Base-by-base conservation (phyloP, 2,113 vertebrate species). In the Tachuris rubrigastra region DNA sequence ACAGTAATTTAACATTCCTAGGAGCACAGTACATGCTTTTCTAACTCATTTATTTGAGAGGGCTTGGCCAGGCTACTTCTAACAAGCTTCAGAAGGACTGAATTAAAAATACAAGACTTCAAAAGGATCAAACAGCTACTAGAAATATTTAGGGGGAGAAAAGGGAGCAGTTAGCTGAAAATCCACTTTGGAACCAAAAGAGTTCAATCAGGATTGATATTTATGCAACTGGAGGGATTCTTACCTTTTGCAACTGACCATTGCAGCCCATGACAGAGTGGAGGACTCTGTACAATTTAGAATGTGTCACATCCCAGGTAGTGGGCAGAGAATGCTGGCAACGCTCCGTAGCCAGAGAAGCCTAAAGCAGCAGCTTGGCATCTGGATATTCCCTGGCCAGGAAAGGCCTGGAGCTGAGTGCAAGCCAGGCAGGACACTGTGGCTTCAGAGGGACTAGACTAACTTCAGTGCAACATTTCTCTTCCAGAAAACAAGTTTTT, bases 21-120 rank as follows among this genome's bases (percentile, higher is more conserved):
- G 76, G 47, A 97, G 87, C 73, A 81, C 21, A 69, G 39, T 74
- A 96, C 95, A 86, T 80, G 8, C 92, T 93, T 93, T 96, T 89
- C 63, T 81, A 92, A 82, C 30, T 94, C 55, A 37, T 83, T 94
- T 87, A 85, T 94, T 95, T 95, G 80, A 94, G 71, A 90, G 73
- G 49, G 53, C 65, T 59, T 80, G 67, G 56, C 77, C 52, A 75
- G 74, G 50, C 47, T 96, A 47, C 76, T 95, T 77, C 30, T 89
- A 95, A 90, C 35, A 35, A 87, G 58, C 39, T 83, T 83, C 75
- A 88, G 66, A 87, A 69, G n/a, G 46, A 35, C 33, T 56, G 53
- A 90, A 85, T 69, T 76, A 82, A 84, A 95, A 72, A 56, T 4
- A 46, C 8, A 66, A 55, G 69, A 50, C 28, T 62, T 77, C 69